Base-by-base conservation (phyloP, 2,113 vertebrate species). In the Boleophthalmus pectinirostris region DNA sequence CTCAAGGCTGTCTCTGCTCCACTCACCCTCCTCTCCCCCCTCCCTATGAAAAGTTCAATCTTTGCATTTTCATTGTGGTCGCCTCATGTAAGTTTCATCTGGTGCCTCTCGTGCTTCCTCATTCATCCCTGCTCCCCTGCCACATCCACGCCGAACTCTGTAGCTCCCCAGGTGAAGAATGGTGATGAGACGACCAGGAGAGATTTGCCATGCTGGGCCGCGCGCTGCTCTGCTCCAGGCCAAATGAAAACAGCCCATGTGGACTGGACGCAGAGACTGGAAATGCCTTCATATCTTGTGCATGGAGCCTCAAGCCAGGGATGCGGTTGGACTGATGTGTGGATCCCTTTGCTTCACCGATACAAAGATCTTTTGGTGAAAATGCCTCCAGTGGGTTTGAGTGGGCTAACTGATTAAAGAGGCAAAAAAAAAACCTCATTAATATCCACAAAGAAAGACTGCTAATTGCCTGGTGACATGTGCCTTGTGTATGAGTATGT, bases 11-110 rank as follows among this genome's bases (percentile, higher is more conserved):
- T 82, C 83, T 79, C n/a, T 72, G 58, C 78, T 88, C 81, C 80
- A 77, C 66, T 78, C 82, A 73, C 74, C 71, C 79, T 67, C 47
- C 63, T 70, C 74, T 69, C 63, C 70, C 75, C 71, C 64, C 21
- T 87, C 76, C 69, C 57, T 74, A 67, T 78, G 86, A 89, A 90
- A 90, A 88, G 89, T 90, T 91, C 88, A 90, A 81, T 85, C 88
- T 88, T 87, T 91, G 89, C 85, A 92, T 91, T 88, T 90, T 89
- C 82, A 86, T 90, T 87, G 82, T 84, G 74, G 69, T 58, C 77
- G 1, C 75, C 84, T 92, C 85, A 91, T 92, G 87, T 90, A 92
- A 91, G 56, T 91, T 91, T 91, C 77, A 92, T 90, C 68, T 78
- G 68, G 5, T 20, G 51, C 43, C 38, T 49, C 64, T 57, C 67